Percentiles rank a stretch among this genome's conserved stretches.
Evolutionary conservation across 2,888 invertebrate genomes (phyloP).

Genomic region (Amphimallon solstitiale): DNA sequence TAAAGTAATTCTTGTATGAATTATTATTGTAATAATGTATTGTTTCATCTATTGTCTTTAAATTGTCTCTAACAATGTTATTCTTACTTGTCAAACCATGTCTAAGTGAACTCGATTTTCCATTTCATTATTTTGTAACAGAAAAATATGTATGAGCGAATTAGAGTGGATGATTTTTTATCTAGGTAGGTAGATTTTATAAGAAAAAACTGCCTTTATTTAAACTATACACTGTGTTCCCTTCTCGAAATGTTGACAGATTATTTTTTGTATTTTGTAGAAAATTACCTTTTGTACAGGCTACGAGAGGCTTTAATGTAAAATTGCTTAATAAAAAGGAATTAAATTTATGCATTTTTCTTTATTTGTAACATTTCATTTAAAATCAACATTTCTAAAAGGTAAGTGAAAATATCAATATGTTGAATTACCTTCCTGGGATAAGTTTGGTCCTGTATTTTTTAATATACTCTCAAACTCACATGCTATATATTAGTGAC

Average conservation of each 20-base stretch:
- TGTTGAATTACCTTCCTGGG: too few relatives aligned
- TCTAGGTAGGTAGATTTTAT: constrained; percentile 18
- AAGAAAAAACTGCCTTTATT: constrained; percentile 12
- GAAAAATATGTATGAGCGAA: constrained; percentile 10
- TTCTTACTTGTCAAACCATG: constrained; percentile 6
- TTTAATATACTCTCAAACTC: too few relatives aligned
- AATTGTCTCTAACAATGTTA: constrained; percentile 21
- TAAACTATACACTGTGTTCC: constrained; percentile 33
- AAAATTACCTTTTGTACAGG: constrained; percentile 62
- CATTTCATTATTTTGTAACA: constrained; percentile 5
- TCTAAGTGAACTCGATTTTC: constrained; percentile 14
- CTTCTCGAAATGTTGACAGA: constrained; percentile 31
- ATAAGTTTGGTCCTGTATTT: too few relatives aligned
- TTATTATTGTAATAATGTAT: neutral
- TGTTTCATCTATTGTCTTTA: constrained; percentile 8
- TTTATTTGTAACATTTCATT: neutral
- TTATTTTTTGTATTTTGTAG: constrained; percentile 43
- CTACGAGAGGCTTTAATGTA: constrained; percentile 62
- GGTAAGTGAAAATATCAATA: neutral
- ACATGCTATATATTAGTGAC: too few relatives aligned
- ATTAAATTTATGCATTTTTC: constrained; percentile 26
- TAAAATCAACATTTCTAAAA: neutral
- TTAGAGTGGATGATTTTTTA: constrained; percentile 33
- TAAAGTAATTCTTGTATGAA: too few relatives aligned
- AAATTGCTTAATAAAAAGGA: constrained; percentile 62